Base-by-base conservation (phyloP, 2,888 invertebrate genomes). In the Pharmacophagus antenor region DNA sequence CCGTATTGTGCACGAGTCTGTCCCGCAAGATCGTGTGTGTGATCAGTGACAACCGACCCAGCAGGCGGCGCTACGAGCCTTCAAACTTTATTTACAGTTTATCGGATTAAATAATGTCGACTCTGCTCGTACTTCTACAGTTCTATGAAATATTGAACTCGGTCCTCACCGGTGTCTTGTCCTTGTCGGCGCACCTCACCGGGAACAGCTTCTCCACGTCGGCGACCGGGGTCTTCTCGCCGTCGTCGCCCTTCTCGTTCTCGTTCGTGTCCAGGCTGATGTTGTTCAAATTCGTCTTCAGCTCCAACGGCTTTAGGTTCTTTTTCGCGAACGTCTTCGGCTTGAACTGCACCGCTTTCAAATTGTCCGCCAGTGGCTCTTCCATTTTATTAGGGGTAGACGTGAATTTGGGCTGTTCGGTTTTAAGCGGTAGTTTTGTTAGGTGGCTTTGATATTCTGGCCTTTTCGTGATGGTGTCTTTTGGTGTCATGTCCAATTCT, bases 221-320 rank as follows among this genome's bases (percentile, higher is more conserved):
- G 0, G 77, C 83, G 0, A 68, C 64, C 0, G 76, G 73, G 0
- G 85, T 83, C 0, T 88, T 86, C 0, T 85, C 85, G 56, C 74
- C 79, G 41, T 88, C 88, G 2, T 69, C 71, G 5, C 83, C 82
- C 12, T 84, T 84, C 22, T 84, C 84, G 18, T 88, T 92, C 61
- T 92, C 92, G 67, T 90, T 92, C 59, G 92, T 92, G 53, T 88
- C 89, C 67, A 88, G 59, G 21, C 68, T 77, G 3, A 83, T 76
- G 65, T 71, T 79, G 65, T 88, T 84, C 79, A 92, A 68, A 79
- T 90, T 88, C 1, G 86, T 88, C 76, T 92, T 92, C 59, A 92
- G 74, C 62, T 93, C 92, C 58, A 93, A 68, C 0, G 92, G 92
- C 73, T 92, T 91, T 46, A 92, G 79, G 70, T 84, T 90, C 67